Evolutionary conservation across 2,797 vertebrate species (phyloP).

Genomic region (Pampus argenteus): DNA sequence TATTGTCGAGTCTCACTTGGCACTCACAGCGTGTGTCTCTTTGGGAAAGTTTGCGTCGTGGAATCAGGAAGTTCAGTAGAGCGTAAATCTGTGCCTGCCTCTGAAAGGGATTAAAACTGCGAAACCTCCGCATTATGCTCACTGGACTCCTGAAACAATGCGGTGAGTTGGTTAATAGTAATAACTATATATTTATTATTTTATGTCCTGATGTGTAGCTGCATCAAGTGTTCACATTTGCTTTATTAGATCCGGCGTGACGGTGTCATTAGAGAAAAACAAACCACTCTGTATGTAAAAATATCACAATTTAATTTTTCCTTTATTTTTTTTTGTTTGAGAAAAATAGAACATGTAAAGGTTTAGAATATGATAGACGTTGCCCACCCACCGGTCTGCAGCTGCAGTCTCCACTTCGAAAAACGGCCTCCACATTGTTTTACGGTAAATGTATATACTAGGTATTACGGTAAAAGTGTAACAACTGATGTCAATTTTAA

Average conservation of each 20-base stretch:
- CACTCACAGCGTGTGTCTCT: neutral
- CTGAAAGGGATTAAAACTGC: neutral
- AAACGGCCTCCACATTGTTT: too few species aligned
- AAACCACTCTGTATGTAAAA: neutral
- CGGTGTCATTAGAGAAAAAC: neutral
- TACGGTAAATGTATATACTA: too few species aligned
- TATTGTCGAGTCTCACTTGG: neutral
- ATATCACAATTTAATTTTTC: too few species aligned
- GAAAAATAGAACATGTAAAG: too few species aligned
- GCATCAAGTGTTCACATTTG: neutral
- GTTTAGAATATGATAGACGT: too few species aligned
- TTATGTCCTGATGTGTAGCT: neutral
- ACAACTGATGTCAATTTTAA: too few species aligned
- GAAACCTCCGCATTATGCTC: neutral
- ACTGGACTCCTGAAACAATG: neutral
- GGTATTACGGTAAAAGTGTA: too few species aligned
- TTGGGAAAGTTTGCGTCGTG: constrained; percentile 57
- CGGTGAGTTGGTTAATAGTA: constrained; percentile 25
- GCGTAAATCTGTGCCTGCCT: too few species aligned
- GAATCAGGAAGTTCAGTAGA: constrained; percentile 63
- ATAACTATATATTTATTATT: neutral
- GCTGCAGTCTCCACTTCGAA: too few species aligned
- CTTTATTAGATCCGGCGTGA: neutral
- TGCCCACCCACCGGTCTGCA: too few species aligned
- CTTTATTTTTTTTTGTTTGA: too few species aligned